Conservation (phyloP, 1,140 invertebrate genomes). For the Megalonaias nervosa region DNA sequence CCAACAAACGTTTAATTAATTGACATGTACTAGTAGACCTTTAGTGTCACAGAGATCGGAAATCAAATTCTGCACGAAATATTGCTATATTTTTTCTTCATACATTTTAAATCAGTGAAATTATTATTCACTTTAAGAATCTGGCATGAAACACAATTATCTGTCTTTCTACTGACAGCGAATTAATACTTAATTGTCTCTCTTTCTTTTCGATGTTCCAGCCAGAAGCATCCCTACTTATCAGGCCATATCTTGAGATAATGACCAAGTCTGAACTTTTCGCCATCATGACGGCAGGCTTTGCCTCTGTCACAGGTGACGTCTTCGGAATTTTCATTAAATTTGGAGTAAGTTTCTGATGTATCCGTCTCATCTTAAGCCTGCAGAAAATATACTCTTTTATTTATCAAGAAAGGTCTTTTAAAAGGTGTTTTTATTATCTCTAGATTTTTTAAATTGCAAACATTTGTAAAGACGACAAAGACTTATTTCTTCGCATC, state of each 20-base stretch:
- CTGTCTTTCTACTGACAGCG: too few relatives aligned
- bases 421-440: not conserved
- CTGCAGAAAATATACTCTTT: too few relatives aligned
- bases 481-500: too few relatives aligned
- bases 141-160: too few relatives aligned
- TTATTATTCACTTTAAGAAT: not conserved
- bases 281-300: conserved; percentile 62
- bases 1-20: too few relatives aligned
- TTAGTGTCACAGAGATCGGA: not conserved
- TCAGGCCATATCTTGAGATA: conserved; percentile 50
- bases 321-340: conserved; percentile 46
- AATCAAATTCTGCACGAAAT: not conserved
- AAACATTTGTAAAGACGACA: too few relatives aligned
- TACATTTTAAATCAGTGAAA: not conserved
- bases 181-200: not conserved
- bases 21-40: not conserved
- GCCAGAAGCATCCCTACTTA: conserved; percentile 61
- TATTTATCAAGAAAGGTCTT: not conserved
- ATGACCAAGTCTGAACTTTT: conserved; percentile 62
- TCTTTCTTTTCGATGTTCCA: conserved; percentile 21
- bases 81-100: not conserved
- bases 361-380: not conserved
- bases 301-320: conserved; percentile 57
- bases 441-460: not conserved
- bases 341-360: conserved; percentile 58